phyloP scores from a whole-genome alignment of 1,140 invertebrate genomes.

The Amphibalanus amphitrite region DNA sequence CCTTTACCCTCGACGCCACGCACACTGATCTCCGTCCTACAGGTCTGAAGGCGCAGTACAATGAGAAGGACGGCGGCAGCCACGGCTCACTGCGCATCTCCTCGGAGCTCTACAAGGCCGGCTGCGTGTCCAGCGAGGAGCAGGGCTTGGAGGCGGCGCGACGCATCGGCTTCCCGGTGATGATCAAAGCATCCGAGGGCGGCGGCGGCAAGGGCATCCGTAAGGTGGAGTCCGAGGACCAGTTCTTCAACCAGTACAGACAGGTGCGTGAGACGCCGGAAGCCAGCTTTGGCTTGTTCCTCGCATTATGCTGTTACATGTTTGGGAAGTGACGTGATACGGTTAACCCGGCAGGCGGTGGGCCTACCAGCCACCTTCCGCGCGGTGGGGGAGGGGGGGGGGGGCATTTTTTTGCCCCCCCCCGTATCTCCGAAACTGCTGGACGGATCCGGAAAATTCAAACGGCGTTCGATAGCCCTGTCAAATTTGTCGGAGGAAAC shows the following conservation, averaged over 20 bases:
- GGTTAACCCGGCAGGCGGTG: too few relatives aligned
- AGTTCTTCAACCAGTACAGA: constrained; percentile 77
- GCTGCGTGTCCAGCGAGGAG: constrained; percentile 73
- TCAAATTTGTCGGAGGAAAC: too few relatives aligned
- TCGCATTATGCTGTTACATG: neutral
- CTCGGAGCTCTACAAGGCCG: constrained; percentile 74
- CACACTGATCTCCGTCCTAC: too few relatives aligned
- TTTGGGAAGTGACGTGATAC: too few relatives aligned
- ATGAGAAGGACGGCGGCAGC: constrained; percentile 52
- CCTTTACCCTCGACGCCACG: too few relatives aligned
- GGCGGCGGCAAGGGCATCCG: constrained; percentile 98
- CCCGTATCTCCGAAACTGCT: too few relatives aligned
- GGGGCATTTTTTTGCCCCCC: too few relatives aligned
- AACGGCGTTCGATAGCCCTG: too few relatives aligned
- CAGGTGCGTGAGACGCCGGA: constrained; percentile 43
- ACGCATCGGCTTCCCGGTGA: constrained; percentile 94
- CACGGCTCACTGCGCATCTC: constrained; percentile 47
- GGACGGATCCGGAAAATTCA: too few relatives aligned
- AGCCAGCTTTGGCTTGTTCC: too few relatives aligned
- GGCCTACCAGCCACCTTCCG: too few relatives aligned
- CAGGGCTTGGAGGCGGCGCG: constrained; percentile 71
- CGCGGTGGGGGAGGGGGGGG: too few relatives aligned
- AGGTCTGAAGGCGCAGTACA: constrained; percentile 66
- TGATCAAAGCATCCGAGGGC: constrained; percentile 99
- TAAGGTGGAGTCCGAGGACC: constrained; percentile 77